Conservation (phyloP, 1,140 invertebrate species). For the Hermatobates lingyangjiaoensis region DNA sequence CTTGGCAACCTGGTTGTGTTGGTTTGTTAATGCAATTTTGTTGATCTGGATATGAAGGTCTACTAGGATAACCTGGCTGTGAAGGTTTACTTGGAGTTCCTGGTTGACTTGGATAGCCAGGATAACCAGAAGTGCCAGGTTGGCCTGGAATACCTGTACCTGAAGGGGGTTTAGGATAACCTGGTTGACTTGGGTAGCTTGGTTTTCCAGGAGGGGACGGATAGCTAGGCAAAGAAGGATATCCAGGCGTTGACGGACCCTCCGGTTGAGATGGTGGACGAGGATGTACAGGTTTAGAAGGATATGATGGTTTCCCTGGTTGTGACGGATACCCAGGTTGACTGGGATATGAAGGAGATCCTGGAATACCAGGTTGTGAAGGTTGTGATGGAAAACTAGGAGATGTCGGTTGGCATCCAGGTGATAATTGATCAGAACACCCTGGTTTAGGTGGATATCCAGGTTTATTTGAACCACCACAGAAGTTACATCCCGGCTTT, state of each 20-base stretch:
- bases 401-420: conserved; percentile 15
- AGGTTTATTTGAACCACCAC: conserved; percentile 14
- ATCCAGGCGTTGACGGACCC: conserved; percentile 15
- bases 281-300: conserved; percentile 19
- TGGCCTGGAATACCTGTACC: conserved; percentile 15
- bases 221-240: conserved; percentile 6
- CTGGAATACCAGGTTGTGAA: conserved; percentile 16
- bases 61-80: conserved; percentile 12
- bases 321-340: conserved; percentile 12
- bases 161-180: conserved; percentile 17
- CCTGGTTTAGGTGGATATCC: conserved; percentile 12
- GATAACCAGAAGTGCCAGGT: conserved; percentile 16
- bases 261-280: conserved; percentile 20
- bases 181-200: conserved; percentile 12
- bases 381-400: conserved; percentile 16
- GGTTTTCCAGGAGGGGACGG: conserved; percentile 9
- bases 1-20: conserved; percentile 17
- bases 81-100: conserved; percentile 14
- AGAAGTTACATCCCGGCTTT: conserved; percentile 14
- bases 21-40: conserved; percentile 14
- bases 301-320: conserved; percentile 17
- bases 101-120: conserved; percentile 17
- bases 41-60: conserved; percentile 15
- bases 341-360: conserved; percentile 16
- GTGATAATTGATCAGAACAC: conserved; percentile 15